Evolutionary conservation across 2,797 vertebrate genomes (phyloP), one percentile per base, ranked within the genome.

Genomic region (Petrocephalus schoutedeni): DNA sequence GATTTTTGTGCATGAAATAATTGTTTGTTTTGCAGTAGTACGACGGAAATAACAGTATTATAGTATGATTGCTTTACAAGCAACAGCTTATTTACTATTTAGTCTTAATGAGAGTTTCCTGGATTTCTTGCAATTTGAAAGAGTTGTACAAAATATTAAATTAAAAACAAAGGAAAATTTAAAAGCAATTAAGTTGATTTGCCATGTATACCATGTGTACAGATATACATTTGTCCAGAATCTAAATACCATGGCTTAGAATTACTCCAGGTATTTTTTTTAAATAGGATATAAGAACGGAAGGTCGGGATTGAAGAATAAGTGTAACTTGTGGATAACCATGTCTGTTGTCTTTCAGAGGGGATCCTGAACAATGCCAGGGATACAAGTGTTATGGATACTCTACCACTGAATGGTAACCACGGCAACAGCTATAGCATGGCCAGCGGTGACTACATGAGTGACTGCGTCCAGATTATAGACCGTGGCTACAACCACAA

Each of bases 341-440:
- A 16, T 67, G 58, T 87, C 21, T 16, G 6, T 89, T 97, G 91
- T 98, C 95, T 98, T 98, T 94, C 98, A 99, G 98, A 99, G 98
- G 98, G 98, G 97, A 97, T 99, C 95, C 97, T 99, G 98, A 99
- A 99, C 98, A 99, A 99, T 98, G 98, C 98, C 97, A 98, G 98
- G 97, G 98, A 99, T 98, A 98, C 98, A 99, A 99, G 97, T 99
- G 98, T 98, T 97, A 99, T 98, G 98, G 98, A 99, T 99, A 99
- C 98, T 99, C 98, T 99, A 99, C 98, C 98, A 98, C 98, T 99
- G 97, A 99, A 99, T 99, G 98, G 98, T 99, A 99, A 98, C 97
- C 98, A 99, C 91, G 97, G 97, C 95, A 98, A 99, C 95, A 99
- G 97, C 94, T 99, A 99, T 96, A 98, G 97, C 95, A 96, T 99